Conservation (phyloP, 2,888 invertebrate genomes). For the Branchipolynoe longqiensis region DNA sequence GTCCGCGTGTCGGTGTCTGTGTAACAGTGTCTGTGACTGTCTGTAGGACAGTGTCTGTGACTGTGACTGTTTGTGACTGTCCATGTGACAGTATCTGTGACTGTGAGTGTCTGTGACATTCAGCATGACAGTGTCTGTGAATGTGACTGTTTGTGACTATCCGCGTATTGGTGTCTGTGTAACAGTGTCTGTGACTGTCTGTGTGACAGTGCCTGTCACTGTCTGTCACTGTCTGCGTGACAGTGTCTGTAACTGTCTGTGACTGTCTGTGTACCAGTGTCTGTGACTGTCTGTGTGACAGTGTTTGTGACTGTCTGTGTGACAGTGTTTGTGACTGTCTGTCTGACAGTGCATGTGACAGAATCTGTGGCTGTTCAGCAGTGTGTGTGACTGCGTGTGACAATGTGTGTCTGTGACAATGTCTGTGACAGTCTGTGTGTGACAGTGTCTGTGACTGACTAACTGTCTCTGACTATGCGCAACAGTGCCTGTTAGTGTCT, state of each 20-base stretch:
- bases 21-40: not conserved
- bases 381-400: too few relatives aligned
- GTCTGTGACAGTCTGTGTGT: too few relatives aligned
- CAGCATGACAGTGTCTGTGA: not conserved
- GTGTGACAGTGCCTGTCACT: not conserved
- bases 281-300: not conserved
- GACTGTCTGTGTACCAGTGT: not conserved
- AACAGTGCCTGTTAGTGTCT: not conserved
- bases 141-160: not conserved
- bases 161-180: not conserved
- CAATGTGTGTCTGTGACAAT: too few relatives aligned
- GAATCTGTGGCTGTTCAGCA: too few relatives aligned
- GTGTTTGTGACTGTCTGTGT: not conserved
- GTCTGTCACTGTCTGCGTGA: not conserved
- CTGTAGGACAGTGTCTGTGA: not conserved
- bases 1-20: not conserved
- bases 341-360: too few relatives aligned
- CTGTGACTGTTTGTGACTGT: not conserved
- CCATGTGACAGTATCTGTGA: not conserved
- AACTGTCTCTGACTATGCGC: not conserved
- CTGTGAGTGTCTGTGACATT: not conserved
- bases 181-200: not conserved
- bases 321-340: not conserved
- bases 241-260: not conserved
- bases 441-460: not conserved